phyloP scores from a whole-genome alignment of 2,113 vertebrate species.

The Rhipidura dahli region DNA sequence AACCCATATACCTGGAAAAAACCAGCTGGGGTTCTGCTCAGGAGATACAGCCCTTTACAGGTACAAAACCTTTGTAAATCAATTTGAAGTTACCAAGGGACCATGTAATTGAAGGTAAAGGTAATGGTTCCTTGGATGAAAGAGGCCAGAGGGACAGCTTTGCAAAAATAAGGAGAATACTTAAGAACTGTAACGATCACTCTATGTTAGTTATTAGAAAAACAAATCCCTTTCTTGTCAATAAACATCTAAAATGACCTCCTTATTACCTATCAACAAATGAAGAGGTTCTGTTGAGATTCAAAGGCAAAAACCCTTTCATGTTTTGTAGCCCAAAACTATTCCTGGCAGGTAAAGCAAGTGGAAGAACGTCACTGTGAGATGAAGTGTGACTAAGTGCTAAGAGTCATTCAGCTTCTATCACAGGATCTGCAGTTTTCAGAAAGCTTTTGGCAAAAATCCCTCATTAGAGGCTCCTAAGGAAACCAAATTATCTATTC shows the following conservation, averaged over 20 bases:
- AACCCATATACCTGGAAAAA: too few species aligned
- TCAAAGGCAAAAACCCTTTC: not conserved
- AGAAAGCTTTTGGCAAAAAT: not conserved
- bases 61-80: not conserved
- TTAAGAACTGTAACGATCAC: rapidly evolving
- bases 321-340: not conserved
- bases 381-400: not conserved
- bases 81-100: not conserved
- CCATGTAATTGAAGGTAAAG: not conserved
- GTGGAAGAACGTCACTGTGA: not conserved
- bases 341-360: not conserved
- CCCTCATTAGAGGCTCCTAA: not conserved
- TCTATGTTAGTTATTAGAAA: not conserved
- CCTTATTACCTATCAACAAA: not conserved
- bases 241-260: not conserved
- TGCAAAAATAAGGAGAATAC: not conserved
- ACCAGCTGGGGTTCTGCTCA: not conserved
- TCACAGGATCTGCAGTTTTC: not conserved
- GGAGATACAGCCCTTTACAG: not conserved
- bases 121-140: not conserved
- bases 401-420: not conserved
- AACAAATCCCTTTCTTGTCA: not conserved
- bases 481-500: not conserved
- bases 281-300: not conserved
- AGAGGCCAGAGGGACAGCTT: not conserved